A percentile compares a stretch with the other conserved stretches of the same genome.
phyloP scores from a whole-genome alignment of 2,113 vertebrate species.

The Neomonachus schauinslandi region DNA sequence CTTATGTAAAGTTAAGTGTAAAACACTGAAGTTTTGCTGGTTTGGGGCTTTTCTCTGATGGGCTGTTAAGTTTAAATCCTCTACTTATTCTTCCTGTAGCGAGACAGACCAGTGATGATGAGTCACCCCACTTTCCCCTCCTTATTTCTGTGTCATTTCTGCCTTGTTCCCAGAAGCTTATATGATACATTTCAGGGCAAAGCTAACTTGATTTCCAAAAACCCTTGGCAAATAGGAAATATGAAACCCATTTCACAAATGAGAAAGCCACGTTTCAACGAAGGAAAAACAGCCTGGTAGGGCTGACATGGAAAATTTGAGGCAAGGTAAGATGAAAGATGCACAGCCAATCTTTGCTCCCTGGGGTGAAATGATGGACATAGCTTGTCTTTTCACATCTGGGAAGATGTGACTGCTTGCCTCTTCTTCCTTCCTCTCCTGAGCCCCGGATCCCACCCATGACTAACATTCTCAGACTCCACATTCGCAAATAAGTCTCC shows the following conservation, averaged over 20 bases:
- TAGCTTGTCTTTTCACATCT: neutral
- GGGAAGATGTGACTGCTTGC: neutral
- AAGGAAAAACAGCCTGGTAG: neutral
- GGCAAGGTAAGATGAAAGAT: neutral
- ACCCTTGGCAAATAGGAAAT: neutral
- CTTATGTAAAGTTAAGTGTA: neutral
- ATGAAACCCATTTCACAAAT: neutral
- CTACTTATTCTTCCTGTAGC: neutral
- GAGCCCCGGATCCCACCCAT: neutral
- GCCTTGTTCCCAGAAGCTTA: neutral
- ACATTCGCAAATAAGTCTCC: neutral
- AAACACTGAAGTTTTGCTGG: neutral
- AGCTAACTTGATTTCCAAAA: neutral
- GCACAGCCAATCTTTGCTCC: accelerated
- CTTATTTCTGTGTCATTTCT: neutral
- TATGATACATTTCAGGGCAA: neutral
- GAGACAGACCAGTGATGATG: neutral
- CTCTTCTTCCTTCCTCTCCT: neutral
- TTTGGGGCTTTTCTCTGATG: neutral
- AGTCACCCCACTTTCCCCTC: neutral
- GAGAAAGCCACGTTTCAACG: neutral
- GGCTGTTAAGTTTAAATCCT: neutral
- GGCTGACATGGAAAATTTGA: neutral
- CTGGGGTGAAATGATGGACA: neutral
- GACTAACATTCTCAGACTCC: neutral